Evolutionary conservation across 1,140 invertebrate species (phyloP).

Genomic region (Aphaenogaster floridana): DNA sequence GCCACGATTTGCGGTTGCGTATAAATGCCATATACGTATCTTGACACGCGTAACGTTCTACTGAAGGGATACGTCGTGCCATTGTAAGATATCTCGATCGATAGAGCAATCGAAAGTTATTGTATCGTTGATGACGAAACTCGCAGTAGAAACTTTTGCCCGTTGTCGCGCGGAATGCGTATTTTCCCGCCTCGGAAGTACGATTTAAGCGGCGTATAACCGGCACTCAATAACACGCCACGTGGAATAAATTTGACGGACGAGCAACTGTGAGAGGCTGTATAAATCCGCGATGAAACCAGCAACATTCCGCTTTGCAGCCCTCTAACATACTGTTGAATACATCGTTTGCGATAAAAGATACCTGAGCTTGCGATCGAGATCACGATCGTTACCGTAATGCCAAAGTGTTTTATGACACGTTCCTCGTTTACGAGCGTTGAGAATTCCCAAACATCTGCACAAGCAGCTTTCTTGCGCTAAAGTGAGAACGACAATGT

Average conservation of each 20-base stretch:
- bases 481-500: not conserved
- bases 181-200: not conserved
- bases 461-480: not conserved
- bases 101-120: not conserved
- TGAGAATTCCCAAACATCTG: not conserved
- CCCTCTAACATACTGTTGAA: not conserved
- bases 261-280: conserved; percentile 3
- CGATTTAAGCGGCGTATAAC: not conserved
- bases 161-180: too few species aligned
- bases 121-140: not conserved
- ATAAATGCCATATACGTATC: not conserved
- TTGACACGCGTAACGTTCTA: not conserved
- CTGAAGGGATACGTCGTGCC: conserved; percentile 4
- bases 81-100: not conserved
- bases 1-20: not conserved
- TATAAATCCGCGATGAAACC: conserved; percentile 15
- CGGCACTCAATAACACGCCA: not conserved
- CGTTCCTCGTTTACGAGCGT: not conserved
- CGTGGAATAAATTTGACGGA: conserved; percentile 20
- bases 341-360: not conserved
- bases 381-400: not conserved
- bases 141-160: conserved; percentile 11
- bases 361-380: conserved; percentile 9
- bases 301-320: not conserved
- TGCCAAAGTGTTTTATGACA: conserved; percentile 9